Evolutionary conservation across 2,113 vertebrate species (phyloP).

Genomic region (Cyprinodon brontotheroides): DNA sequence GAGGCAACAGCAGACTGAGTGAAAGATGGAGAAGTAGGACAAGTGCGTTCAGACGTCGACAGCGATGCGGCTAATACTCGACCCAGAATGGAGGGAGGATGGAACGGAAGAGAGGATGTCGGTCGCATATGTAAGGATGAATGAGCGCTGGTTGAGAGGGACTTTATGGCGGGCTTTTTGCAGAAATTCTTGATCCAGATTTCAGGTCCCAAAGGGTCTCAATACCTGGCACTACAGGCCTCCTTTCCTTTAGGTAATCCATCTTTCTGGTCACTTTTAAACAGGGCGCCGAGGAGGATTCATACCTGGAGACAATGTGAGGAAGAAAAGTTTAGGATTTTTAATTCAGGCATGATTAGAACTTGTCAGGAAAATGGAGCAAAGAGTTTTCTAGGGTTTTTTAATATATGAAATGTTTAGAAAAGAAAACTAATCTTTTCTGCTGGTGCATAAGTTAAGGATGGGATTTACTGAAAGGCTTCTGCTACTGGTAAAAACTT

Average conservation of each 20-base stretch:
- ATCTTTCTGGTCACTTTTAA: constrained; percentile 5
- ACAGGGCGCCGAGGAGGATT: not conserved
- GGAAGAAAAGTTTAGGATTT: constrained; percentile 37
- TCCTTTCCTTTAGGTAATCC: constrained; percentile 12
- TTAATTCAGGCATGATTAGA: constrained; percentile 1
- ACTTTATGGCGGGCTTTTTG: constrained; percentile 40
- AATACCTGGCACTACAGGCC: constrained; percentile 19
- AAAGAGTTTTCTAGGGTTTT: not conserved
- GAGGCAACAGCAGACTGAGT: constrained; percentile 53
- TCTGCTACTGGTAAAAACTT: not conserved
- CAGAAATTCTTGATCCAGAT: constrained; percentile 37
- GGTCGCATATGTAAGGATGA: constrained; percentile 60
- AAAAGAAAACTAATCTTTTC: not conserved
- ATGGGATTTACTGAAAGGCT: constrained; percentile 11
- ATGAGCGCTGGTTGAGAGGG: constrained; percentile 41
- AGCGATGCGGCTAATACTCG: constrained; percentile 41
- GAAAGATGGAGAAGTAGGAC: constrained; percentile 71
- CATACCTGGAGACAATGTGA: not conserved
- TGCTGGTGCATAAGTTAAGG: not conserved
- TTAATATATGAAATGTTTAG: not conserved
- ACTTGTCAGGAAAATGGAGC: constrained; percentile 1
- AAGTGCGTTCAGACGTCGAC: constrained; percentile 62
- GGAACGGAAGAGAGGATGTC: constrained; percentile 37
- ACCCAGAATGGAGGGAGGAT: constrained; percentile 37
- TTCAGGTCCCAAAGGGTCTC: constrained; percentile 42